Percentiles rank a stretch among this genome's conserved stretches.
phyloP scores from a whole-genome alignment of 1,140 invertebrate species.

The Campoletis sonorensis region DNA sequence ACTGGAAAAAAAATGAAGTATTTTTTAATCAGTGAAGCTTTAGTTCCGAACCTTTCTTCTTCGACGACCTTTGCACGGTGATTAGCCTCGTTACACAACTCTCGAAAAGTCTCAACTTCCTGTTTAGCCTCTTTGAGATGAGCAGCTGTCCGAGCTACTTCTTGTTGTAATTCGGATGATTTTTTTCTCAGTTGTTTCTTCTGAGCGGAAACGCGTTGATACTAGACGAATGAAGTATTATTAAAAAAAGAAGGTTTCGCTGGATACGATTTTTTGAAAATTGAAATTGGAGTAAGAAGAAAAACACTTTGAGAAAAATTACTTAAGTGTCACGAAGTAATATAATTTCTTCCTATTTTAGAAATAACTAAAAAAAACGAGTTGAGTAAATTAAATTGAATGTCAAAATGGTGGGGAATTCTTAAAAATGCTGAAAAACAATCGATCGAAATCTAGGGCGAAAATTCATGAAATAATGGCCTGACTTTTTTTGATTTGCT shows the following conservation, averaged over 20 bases:
- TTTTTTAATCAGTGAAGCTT: not conserved
- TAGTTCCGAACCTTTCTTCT: slow-evolving; percentile 73
- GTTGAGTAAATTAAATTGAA: too few species aligned
- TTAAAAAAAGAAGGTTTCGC: not conserved
- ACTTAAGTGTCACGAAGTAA: too few species aligned
- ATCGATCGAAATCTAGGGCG: too few species aligned
- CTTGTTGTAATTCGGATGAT: slow-evolving; percentile 83
- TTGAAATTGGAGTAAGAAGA: too few species aligned
- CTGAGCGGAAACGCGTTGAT: slow-evolving; percentile 89
- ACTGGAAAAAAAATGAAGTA: too few species aligned
- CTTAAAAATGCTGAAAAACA: too few species aligned
- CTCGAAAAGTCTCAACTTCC: slow-evolving; percentile 89
- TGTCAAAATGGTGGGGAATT: too few species aligned
- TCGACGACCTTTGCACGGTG: slow-evolving; percentile 73
- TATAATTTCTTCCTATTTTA: too few species aligned
- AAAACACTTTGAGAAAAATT: too few species aligned
- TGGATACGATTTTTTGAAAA: not conserved
- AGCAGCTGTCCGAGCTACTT: slow-evolving; percentile 86
- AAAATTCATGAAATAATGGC: too few species aligned
- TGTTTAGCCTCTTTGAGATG: slow-evolving; percentile 93
- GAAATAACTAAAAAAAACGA: too few species aligned
- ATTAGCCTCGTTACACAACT: slow-evolving; percentile 90
- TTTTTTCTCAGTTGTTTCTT: slow-evolving; percentile 90
- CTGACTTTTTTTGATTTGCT: too few species aligned
- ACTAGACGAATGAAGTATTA: slow-evolving; percentile 71